Conservation (phyloP, 2,113 vertebrate species). For the Anguilla japonica region DNA sequence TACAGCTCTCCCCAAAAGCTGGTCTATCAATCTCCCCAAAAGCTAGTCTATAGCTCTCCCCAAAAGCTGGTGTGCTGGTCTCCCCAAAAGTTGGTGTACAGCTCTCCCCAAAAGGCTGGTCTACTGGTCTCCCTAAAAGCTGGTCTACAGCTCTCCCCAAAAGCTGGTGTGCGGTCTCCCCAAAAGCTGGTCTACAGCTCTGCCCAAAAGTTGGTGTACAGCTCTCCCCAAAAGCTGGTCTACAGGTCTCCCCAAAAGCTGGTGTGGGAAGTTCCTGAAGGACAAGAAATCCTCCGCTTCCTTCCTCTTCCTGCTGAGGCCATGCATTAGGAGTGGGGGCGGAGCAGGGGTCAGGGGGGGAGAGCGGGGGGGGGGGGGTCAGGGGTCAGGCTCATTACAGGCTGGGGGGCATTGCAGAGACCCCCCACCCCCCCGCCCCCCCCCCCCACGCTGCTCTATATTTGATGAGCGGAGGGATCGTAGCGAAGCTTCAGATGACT, state of each 20-base stretch:
- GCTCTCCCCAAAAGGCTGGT: not conserved
- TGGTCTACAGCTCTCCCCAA: not conserved
- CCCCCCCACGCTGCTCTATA: conserved; percentile 58
- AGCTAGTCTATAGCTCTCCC: not conserved
- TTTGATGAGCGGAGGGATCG: conserved; percentile 74
- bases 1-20: not conserved
- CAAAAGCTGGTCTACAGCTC: too few relatives aligned
- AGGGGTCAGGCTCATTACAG: conserved; percentile 75
- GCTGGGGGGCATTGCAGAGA: conserved; percentile 57
- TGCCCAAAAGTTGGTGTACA: too few relatives aligned
- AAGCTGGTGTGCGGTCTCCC: too few relatives aligned
- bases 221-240: not conserved
- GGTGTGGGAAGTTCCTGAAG: conserved; percentile 25
- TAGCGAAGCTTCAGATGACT: conserved; percentile 63
- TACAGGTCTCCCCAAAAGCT: not conserved
- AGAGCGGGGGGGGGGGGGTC: conserved; percentile 46
- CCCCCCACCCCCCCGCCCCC: conserved; percentile 26
- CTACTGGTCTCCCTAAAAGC: not conserved
- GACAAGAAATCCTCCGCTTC: not conserved
- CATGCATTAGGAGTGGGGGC: conserved; percentile 34
- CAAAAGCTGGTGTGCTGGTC: not conserved
- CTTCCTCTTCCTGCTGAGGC: not conserved
- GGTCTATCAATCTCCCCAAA: not conserved
- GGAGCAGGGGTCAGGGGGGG: conserved; percentile 53
- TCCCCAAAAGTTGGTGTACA: not conserved